These are phyloP conservation scores for Vanessa tameamea DNA, from an alignment of 1,140 invertebrate species.

Conservation along the genomic window DNA sequence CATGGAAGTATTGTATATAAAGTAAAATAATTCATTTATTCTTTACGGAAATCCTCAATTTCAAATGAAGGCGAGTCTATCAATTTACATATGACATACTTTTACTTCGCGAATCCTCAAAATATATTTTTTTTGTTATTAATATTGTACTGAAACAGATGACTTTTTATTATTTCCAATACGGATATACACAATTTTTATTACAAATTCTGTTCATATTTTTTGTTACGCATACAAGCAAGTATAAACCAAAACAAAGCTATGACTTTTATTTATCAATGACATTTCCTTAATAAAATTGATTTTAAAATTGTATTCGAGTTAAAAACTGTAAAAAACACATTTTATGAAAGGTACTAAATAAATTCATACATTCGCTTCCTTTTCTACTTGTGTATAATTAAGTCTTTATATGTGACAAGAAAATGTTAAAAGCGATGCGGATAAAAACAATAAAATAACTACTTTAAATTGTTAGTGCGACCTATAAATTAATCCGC, in stretches of 20 bases:
- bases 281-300: not conserved
- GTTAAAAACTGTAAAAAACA: no score
- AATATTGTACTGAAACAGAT: no score
- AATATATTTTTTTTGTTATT: no score
- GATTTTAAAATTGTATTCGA: not conserved
- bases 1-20: not conserved
- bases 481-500: slow-evolving; percentile 34
- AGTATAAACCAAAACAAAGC: not conserved
- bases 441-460: slow-evolving; percentile 22
- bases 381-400: not conserved
- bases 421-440: not conserved
- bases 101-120: not conserved
- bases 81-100: not conserved
- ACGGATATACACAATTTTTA: no score
- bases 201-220: no score
- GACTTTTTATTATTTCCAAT: no score
- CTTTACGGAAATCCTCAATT: slow-evolving; percentile 11
- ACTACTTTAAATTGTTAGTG: slow-evolving; percentile 16
- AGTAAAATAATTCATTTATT: slow-evolving; percentile 11
- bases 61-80: slow-evolving; percentile 21
- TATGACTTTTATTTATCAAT: slow-evolving; percentile 1
- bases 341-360: no score
- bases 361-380: no score
- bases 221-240: not conserved
- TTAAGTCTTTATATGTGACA: not conserved